Evolutionary conservation across 2,888 invertebrate species (phyloP).

Genomic region (Brenthis hecate): DNA sequence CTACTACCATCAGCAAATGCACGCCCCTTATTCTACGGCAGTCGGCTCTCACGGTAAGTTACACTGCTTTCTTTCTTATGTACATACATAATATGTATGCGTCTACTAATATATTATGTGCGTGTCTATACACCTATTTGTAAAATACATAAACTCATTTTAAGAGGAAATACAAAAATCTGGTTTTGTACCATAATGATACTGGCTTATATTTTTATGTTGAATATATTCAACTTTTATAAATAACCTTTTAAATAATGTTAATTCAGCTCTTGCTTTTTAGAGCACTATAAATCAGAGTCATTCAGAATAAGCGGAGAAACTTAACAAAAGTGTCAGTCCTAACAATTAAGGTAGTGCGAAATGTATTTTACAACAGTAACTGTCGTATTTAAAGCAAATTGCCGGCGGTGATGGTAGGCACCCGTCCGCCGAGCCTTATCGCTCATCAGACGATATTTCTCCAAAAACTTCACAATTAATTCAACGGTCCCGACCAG

Average conservation of each 20-base stretch:
- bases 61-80: conserved; percentile 19
- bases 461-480: conserved; percentile 74
- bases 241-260: too few relatives aligned
- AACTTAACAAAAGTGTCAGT: conserved; percentile 49
- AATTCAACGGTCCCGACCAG: conserved; percentile 73
- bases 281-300: conserved; percentile 19
- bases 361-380: conserved; percentile 54
- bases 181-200: too few relatives aligned
- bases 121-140: not conserved
- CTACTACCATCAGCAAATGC: conserved; percentile 83
- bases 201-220: too few relatives aligned
- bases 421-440: conserved; percentile 60
- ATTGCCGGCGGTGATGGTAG: conserved; percentile 64
- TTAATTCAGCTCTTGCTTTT: too few relatives aligned
- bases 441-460: conserved; percentile 75
- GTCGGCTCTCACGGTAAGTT: conserved; percentile 80
- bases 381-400: conserved; percentile 67
- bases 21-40: conserved; percentile 79
- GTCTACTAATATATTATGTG: not conserved
- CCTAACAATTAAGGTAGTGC: conserved; percentile 62
- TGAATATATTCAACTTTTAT: too few relatives aligned
- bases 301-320: conserved; percentile 32
- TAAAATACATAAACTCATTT: not conserved
- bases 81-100: not conserved
- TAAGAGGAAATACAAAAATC: too few relatives aligned